Conservation (phyloP, 2,888 invertebrate species). For the Tuta absoluta region DNA sequence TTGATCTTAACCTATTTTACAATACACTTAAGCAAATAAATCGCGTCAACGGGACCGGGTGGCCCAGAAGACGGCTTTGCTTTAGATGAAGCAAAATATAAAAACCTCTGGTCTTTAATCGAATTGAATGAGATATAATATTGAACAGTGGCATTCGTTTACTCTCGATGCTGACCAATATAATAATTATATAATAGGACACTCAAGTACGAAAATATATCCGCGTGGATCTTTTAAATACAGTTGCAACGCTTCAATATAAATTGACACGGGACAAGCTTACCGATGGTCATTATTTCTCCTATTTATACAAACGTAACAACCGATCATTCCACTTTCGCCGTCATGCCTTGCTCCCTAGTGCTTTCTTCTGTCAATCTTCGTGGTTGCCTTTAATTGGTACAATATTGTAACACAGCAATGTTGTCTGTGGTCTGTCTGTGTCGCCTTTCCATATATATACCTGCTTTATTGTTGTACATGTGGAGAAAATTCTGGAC, state of each 20-base stretch:
- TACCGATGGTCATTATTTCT: conserved; percentile 48
- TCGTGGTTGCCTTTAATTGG: conserved; percentile 59
- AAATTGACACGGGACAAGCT: conserved; percentile 48
- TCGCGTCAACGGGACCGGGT: too few relatives aligned
- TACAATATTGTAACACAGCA: conserved; percentile 53
- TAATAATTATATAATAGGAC: too few relatives aligned
- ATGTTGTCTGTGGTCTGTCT: conserved; percentile 37
- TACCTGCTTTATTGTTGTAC: conserved; percentile 27
- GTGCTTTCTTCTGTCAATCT: conserved; percentile 71
- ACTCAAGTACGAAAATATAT: conserved; percentile 20
- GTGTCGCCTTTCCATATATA: conserved; percentile 30
- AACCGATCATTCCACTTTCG: conserved; percentile 59
- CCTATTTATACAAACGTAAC: conserved; percentile 52
- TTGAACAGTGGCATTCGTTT: background rate
- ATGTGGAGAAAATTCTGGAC: background rate
- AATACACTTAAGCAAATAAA: too few relatives aligned
- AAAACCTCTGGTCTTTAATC: too few relatives aligned
- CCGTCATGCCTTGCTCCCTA: conserved; percentile 52
- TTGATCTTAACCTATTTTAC: too few relatives aligned
- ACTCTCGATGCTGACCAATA: background rate
- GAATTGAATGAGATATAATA: background rate
- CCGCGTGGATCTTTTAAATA: conserved; percentile 27
- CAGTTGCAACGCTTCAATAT: conserved; percentile 39
- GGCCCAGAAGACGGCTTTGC: too few relatives aligned
- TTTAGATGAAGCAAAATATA: too few relatives aligned